Evolutionary conservation across 1,140 invertebrate species (phyloP).

Genomic region (Aplysia californica): DNA sequence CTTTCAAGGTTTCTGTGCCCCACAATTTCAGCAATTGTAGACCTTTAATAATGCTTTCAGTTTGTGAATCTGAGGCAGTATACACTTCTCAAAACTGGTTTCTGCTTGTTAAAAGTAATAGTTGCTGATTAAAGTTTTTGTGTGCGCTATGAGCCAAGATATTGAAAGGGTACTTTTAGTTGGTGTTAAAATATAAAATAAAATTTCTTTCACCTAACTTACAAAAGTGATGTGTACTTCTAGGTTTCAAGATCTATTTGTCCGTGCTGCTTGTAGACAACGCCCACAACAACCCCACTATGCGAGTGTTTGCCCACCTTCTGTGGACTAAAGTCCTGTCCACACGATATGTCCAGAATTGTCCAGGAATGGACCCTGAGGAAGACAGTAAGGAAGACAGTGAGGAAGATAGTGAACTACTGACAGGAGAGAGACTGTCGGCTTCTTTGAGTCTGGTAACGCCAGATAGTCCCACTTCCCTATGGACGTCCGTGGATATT

Average conservation of each 20-base stretch:
- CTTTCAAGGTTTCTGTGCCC: too few relatives aligned
- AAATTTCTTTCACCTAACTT: too few relatives aligned
- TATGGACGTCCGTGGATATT: neutral
- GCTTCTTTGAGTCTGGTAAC: neutral
- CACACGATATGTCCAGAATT: neutral
- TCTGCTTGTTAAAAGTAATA: too few relatives aligned
- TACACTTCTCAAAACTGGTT: too few relatives aligned
- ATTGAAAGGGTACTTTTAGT: too few relatives aligned
- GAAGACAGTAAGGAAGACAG: neutral
- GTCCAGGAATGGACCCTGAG: neutral
- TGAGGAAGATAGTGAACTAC: too few relatives aligned
- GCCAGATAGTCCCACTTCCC: neutral
- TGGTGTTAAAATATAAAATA: too few relatives aligned
- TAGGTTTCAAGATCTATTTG: conserved; percentile 38
- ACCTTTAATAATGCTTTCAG: too few relatives aligned
- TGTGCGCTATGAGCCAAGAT: too few relatives aligned
- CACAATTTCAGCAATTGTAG: too few relatives aligned
- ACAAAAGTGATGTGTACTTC: neutral
- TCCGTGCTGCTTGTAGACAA: conserved; percentile 40
- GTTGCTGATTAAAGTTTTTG: too few relatives aligned
- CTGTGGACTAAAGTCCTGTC: conserved; percentile 10
- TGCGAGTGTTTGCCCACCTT: conserved; percentile 32
- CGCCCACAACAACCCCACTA: conserved; percentile 41
- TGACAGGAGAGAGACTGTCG: neutral
- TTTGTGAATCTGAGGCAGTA: too few relatives aligned